phyloP scores from a whole-genome alignment of 53 echinoderm and acorn worm genomes.

The Holothuria leucospilota region DNA sequence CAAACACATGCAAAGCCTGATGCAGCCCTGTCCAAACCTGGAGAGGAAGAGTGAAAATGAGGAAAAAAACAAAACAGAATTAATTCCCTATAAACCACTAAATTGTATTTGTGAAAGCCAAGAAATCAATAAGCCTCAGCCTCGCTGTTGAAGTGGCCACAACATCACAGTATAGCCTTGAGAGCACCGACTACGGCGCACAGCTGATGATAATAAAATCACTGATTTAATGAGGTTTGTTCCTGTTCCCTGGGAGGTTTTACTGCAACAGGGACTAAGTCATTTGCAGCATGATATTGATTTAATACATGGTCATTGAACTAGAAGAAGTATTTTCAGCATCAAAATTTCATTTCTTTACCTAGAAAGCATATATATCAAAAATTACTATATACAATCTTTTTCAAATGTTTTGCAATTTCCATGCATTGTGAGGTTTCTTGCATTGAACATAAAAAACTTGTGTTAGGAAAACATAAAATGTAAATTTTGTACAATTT shows the following conservation, averaged over 20 bases:
- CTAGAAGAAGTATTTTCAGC: not conserved
- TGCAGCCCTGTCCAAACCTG: conserved; percentile 77
- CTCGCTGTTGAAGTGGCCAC: not conserved
- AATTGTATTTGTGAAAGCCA: conserved; percentile 31
- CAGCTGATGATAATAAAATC: conserved; percentile 5
- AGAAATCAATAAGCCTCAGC: conserved; percentile 12
- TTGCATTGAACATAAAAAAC: too few species aligned
- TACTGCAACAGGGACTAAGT: conserved; percentile 9
- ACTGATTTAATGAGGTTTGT: not conserved
- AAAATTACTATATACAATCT: too few species aligned
- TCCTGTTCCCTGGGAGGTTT: conserved; percentile 6
- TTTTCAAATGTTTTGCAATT: too few species aligned
- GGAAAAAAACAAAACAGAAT: not conserved
- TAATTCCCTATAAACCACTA: conserved; percentile 29
- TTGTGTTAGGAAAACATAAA: too few species aligned
- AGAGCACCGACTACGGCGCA: not conserved
- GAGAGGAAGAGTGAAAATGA: conserved; percentile 15
- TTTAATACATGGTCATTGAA: conserved; percentile 43
- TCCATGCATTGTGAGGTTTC: too few species aligned
- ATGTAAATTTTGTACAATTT: too few species aligned
- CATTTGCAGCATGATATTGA: not conserved
- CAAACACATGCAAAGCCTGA: conserved; percentile 74
- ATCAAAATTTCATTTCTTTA: too few species aligned
- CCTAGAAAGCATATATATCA: too few species aligned
- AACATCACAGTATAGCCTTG: conserved; percentile 17